A percentile compares a stretch with the other conserved stretches of the same genome.
phyloP scores from a whole-genome alignment of 2,113 vertebrate species.

The Callospermophilus lateralis region DNA sequence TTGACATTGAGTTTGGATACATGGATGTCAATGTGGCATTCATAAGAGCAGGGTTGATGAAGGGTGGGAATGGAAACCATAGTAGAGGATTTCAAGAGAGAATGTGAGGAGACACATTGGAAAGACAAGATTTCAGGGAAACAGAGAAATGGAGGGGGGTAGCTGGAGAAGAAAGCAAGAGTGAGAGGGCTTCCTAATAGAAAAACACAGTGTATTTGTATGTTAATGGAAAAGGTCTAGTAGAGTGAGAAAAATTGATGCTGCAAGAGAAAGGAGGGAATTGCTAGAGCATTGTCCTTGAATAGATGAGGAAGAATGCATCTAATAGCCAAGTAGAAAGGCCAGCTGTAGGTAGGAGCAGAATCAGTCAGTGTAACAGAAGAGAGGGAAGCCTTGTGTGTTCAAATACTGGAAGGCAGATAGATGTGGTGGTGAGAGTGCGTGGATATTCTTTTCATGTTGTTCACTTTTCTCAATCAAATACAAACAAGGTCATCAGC shows the following conservation, averaged over 20 bases:
- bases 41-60: neutral
- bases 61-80: neutral
- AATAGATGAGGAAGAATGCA: neutral
- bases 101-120: neutral
- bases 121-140: neutral
- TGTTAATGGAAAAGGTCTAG: neutral
- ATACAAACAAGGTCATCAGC: neutral
- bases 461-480: constrained; percentile 7
- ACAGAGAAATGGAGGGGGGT: neutral
- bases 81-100: neutral
- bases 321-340: neutral
- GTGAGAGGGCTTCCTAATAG: neutral
- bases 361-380: neutral
- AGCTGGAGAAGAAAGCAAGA: neutral
- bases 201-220: neutral
- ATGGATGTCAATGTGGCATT: neutral
- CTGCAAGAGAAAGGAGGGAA: neutral
- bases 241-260: neutral
- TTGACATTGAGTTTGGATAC: neutral
- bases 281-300: neutral
- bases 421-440: neutral
- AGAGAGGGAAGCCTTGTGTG: fast-evolving
- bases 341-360: neutral
- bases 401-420: neutral
- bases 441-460: neutral